Conservation (phyloP, 2,888 invertebrate species). For the Sesamia inferens region DNA sequence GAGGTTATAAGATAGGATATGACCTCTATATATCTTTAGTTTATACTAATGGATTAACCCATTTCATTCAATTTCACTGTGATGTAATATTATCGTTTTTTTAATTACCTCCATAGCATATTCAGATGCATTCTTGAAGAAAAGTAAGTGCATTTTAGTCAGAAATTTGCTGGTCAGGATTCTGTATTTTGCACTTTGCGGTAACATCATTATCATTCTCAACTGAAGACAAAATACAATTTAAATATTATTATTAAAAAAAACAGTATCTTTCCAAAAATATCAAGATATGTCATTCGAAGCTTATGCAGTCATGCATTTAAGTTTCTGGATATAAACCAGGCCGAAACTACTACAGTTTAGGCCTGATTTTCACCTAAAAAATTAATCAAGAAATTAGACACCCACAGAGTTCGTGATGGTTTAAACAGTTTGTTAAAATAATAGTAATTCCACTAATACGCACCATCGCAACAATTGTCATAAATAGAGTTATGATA, state of each 20-base stretch:
- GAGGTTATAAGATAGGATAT: too few species aligned
- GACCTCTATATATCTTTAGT: too few species aligned
- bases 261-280: too few species aligned
- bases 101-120: constrained; percentile 40
- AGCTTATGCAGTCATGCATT: neutral
- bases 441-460: neutral
- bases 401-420: neutral
- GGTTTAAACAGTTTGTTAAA: neutral
- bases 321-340: too few species aligned
- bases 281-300: neutral
- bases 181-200: constrained; percentile 20
- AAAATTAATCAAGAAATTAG: neutral
- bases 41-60: too few species aligned
- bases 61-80: neutral
- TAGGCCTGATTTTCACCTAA: neutral
- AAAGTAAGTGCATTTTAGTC: constrained; percentile 41
- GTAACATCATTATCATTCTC: constrained; percentile 22
- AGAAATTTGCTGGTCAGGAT: neutral
- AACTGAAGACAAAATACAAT: constrained; percentile 19
- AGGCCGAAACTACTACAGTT: too few species aligned
- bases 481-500: constrained; percentile 14
- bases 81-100: neutral
- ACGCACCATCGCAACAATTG: constrained; percentile 8
- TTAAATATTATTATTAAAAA: too few species aligned
- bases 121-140: constrained; percentile 28